Evolutionary conservation across 23 tunicate genomes (phyloP), one percentile per base, ranked within the genome.

Genomic region (Styela plicata): DNA sequence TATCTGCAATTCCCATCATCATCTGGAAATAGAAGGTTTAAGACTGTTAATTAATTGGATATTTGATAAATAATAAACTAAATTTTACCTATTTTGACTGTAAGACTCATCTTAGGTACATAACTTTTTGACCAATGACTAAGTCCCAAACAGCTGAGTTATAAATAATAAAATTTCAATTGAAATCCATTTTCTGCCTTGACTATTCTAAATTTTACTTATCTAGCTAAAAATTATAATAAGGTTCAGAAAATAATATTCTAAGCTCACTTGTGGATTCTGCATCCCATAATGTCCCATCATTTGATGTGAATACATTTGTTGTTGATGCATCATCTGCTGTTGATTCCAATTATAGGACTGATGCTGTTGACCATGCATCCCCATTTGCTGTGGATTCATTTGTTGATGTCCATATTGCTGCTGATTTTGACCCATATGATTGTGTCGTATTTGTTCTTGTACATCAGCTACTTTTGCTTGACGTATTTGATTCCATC

Each of bases 401-500:
- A 30, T 34, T 30, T 33, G 77, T 71, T 31, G 77, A 3, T 34
- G 77, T 24, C 74, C 74, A 74, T 61, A 37, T 64, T 80, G 84
- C 44, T 79, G 83, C 36, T 85, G 88, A 70, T 87, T 84, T 1
- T 53, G 78, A 81, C 82, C 67, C 73, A 83, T 81, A 10, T 85
- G 91, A 34, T 79, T 26, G 30, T 28, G 31, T 10, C 71, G 5
- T 17, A 66, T 66, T 28, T 26, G 31, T 7, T 36, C 77, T 21
- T 76, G 37, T 23, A 33, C 73, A 23, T 37, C 69, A 22, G 83
- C 70, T 16, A 69, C 64, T 66, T 80, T 74, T 36, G 53, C 80
- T 35, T 74, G 87, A 21, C 87, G 61, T 13, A 88, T 83, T 63
- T 83, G 84, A 57, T 88, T 88, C 93, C 93, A 88, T 33, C 87